Evolutionary conservation across 1,140 invertebrate genomes (phyloP).

Genomic region (Drosophila baimaii): DNA sequence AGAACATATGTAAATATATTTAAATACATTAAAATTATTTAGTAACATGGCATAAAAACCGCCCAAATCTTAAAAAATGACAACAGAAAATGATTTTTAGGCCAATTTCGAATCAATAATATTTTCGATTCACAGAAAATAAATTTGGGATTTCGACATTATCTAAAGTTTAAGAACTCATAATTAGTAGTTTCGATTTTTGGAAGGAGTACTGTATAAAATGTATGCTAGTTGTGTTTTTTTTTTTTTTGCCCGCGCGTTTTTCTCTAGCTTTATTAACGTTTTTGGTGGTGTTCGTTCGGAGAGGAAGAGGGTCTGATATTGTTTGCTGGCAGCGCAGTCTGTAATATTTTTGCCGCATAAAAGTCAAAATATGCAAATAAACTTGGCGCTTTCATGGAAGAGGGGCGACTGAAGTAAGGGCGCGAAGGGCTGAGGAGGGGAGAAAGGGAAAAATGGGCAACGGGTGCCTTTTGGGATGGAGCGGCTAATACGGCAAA

Average conservation of each 20-base stretch:
- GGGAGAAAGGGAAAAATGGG: constrained; percentile 11
- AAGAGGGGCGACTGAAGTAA: background rate
- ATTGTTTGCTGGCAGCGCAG: constrained; percentile 76
- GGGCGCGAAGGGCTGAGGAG: background rate
- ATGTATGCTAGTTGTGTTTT: constrained; percentile 5
- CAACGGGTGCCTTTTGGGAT: constrained; percentile 32
- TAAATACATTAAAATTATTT: no score
- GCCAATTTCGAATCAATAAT: no score
- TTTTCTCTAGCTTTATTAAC: constrained; percentile 68
- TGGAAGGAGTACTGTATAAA: constrained; percentile 29
- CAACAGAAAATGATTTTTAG: no score
- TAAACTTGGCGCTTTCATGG: constrained; percentile 48
- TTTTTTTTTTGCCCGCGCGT: constrained; percentile 12
- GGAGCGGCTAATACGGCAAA: constrained; percentile 43
- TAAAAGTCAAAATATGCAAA: constrained; percentile 81
- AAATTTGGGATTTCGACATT: no score
- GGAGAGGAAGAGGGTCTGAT: constrained; percentile 4
- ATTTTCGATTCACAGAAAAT: no score
- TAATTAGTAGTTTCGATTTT: no score
- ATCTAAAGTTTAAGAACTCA: no score
- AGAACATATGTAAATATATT: no score
- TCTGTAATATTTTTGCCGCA: constrained; percentile 80
- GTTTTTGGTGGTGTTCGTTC: constrained; percentile 40
- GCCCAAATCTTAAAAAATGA: no score
- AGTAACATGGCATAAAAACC: no score